A percentile compares a stretch with the other conserved stretches of the same genome.
Evolutionary conservation across 2,113 vertebrate genomes (phyloP).

Genomic region (Aphyosemion australe): DNA sequence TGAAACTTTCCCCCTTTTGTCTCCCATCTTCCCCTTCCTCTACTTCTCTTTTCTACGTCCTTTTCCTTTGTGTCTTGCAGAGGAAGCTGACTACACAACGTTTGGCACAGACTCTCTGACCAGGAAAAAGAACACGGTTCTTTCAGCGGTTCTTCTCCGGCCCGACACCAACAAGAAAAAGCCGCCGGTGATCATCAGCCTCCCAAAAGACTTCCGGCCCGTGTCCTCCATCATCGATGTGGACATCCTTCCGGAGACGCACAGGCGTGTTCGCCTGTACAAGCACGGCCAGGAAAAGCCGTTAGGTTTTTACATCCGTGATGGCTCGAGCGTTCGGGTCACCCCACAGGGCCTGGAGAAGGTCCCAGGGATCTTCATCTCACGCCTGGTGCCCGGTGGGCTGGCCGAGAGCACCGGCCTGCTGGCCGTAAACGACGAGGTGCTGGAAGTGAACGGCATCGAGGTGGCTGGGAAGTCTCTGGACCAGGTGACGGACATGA

Average conservation of each 20-base stretch:
- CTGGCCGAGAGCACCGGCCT: slow-evolving; percentile 95
- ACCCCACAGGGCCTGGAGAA: slow-evolving; percentile 94
- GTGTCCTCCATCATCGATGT: slow-evolving; percentile 98
- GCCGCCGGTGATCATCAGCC: slow-evolving; percentile 90
- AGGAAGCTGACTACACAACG: slow-evolving; percentile 94
- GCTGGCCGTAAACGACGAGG: slow-evolving; percentile 95
- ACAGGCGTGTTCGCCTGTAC: slow-evolving; percentile 92
- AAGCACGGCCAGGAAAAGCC: slow-evolving; percentile 96
- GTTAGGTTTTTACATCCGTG: slow-evolving; percentile 95
- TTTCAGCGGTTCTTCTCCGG: slow-evolving; percentile 89
- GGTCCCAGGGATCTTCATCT: slow-evolving; percentile 92
- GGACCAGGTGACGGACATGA: slow-evolving; percentile 99
- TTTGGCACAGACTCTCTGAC: slow-evolving; percentile 91
- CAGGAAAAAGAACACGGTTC: slow-evolving; percentile 88
- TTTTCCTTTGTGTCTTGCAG: slow-evolving; percentile 71
- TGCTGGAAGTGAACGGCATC: slow-evolving; percentile 96
- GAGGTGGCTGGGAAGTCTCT: slow-evolving; percentile 95
- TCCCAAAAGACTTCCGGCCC: slow-evolving; percentile 94
- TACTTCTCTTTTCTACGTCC: no score
- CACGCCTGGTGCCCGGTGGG: slow-evolving; percentile 91
- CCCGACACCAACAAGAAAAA: slow-evolving; percentile 90
- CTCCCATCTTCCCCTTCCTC: slow-evolving; percentile 10
- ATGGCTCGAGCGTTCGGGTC: slow-evolving; percentile 94
- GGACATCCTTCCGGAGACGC: slow-evolving; percentile 95
- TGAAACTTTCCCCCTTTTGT: slow-evolving; percentile 3